Evolutionary conservation across 2,888 invertebrate genomes (phyloP).

Genomic region (Tinea semifulvella): DNA sequence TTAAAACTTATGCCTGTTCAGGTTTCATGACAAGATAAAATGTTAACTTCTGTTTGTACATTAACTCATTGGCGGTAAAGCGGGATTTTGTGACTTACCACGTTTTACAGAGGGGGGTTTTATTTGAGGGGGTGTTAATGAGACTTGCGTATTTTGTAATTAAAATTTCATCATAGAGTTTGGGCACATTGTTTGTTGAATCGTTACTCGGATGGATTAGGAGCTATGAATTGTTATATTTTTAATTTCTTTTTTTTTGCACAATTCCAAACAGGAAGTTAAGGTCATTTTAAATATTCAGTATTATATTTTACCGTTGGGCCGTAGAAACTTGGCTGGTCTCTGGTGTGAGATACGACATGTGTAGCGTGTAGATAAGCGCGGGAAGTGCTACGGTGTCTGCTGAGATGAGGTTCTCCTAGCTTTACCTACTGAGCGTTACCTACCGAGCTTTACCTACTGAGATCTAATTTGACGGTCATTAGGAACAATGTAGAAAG

Average conservation of each 20-base stretch:
- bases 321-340: no score
- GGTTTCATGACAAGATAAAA: slow-evolving; percentile 44
- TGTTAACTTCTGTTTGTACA: slow-evolving; percentile 19
- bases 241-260: background rate
- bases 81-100: slow-evolving; percentile 9
- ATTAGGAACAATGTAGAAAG: no score
- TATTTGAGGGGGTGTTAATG: slow-evolving; percentile 30
- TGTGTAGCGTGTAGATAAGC: no score
- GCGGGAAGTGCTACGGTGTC: no score
- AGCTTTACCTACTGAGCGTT: no score
- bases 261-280: background rate
- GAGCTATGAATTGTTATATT: no score
- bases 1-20: slow-evolving; percentile 38
- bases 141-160: slow-evolving; percentile 22
- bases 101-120: slow-evolving; percentile 1
- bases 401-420: no score
- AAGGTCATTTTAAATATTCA: no score
- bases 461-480: no score
- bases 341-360: no score
- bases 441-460: no score
- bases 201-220: background rate
- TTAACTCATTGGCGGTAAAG: background rate
- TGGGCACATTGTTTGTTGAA: background rate
- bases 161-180: slow-evolving; percentile 32
- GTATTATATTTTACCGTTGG: no score